Evolutionary conservation across 2,113 vertebrate genomes (phyloP), one percentile per base, ranked within the genome.

Genomic region (Seriola aureovittata): DNA sequence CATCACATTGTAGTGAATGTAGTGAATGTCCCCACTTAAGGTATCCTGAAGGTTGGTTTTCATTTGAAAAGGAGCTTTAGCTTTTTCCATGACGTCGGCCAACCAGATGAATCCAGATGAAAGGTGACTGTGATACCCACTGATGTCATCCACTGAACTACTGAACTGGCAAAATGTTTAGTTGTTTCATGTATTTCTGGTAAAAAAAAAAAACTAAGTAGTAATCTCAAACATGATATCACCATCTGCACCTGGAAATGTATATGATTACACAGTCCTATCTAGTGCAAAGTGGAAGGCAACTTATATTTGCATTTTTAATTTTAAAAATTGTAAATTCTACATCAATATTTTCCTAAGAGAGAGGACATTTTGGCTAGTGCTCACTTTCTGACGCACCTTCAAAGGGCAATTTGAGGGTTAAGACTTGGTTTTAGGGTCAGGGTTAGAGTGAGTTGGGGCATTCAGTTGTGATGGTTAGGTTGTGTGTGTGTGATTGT

Each of bases 1-100:
- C 66, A 82, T 91, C 89, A 86, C 59, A 84, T 88, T 84, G 74
- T 78, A 7, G 67, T 85, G 85, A 80, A 86, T 75, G 77, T 44
- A 59, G 78, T 80, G 85, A 85, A 91, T 85, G 85, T 75, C 54
- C 34, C 38, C 66, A 66, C 81, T 85, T 57, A 64, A 76, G 66
- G 58, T 63, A 69, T 82, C 57, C 71, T 50, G 69, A 60, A 75
- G 86, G 80, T 77, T 86, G 75, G 77, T 85, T 90, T 89, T 83
- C 84, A 88, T 62, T 62, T 83, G 72, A 90, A 89, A 84, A 66
- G 40, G n/a, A 75, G 62, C 46, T 52, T 84, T 42, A 25, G 17
- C 19, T 66, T 19, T 80, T 84, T 81, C 85, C 77, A 57, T 76
- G 70, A 81, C 36, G 48, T 29, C 8, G 70, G 40, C 58, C 50